These are phyloP conservation scores for Tuberolachnus salignus DNA, from an alignment of 2,888 invertebrate genomes.

Conservation along the genomic window DNA sequence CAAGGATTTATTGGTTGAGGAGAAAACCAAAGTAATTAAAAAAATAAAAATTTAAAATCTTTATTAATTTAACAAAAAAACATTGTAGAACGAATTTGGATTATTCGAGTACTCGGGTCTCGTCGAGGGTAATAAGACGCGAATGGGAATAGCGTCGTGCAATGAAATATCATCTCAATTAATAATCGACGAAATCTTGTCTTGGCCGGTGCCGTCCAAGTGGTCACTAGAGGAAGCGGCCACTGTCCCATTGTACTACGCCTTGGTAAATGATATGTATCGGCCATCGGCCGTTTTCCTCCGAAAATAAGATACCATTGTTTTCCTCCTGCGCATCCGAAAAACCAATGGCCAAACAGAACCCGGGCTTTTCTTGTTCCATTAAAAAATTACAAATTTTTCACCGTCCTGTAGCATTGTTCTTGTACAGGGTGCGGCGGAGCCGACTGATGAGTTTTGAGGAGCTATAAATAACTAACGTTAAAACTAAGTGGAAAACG, in stretches of 20 bases:
- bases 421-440: no score
- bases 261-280: conserved; percentile 8
- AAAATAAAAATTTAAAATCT: background rate
- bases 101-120: conserved; percentile 67
- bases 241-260: conserved; percentile 66
- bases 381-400: no score
- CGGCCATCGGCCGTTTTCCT: no score
- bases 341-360: no score
- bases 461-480: no score
- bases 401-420: no score
- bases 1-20: conserved; percentile 14
- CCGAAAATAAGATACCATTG: no score
- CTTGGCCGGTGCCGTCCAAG: conserved; percentile 67
- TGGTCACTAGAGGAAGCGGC: conserved; percentile 72
- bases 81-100: conserved; percentile 63
- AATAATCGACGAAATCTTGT: conserved; percentile 64
- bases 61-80: background rate
- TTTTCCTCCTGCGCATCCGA: no score
- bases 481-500: no score
- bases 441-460: no score
- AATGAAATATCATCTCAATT: conserved; percentile 66
- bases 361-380: no score
- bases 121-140: conserved; percentile 61
- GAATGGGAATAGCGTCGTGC: conserved; percentile 63
- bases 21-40: conserved; percentile 21